Percentiles rank a stretch among this genome's conserved stretches.
Conservation (phyloP, 2,888 invertebrate genomes). For the Brachyptera risi region DNA sequence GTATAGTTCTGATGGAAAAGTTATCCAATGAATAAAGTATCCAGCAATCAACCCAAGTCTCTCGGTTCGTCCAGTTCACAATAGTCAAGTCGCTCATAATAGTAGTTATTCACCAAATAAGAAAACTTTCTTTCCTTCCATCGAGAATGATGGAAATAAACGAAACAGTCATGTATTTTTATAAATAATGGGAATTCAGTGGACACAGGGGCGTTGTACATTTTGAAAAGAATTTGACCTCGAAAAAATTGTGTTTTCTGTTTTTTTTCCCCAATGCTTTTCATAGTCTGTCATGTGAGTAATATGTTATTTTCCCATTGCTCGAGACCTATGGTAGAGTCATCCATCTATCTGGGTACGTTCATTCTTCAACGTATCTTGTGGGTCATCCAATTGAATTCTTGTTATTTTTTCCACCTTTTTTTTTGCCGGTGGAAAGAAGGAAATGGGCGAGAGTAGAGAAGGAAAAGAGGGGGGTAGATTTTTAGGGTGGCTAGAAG, state of each 20-base stretch:
- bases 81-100: too few species aligned
- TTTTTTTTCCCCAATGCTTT: slow-evolving; percentile 8
- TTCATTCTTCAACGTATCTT: slow-evolving; percentile 16
- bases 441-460: too few species aligned
- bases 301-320: slow-evolving; percentile 12
- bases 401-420: slow-evolving; percentile 20
- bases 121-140: background rate
- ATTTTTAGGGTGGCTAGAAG: slow-evolving; percentile 22
- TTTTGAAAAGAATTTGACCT: slow-evolving; percentile 3
- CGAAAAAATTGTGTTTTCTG: slow-evolving; percentile 8
- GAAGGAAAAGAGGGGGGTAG: too few species aligned
- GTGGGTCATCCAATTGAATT: slow-evolving; percentile 20
- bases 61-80: too few species aligned
- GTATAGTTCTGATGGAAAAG: too few species aligned
- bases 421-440: slow-evolving; percentile 18
- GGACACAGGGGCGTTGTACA: background rate
- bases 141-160: background rate
- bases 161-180: background rate
- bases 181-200: background rate
- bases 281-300: slow-evolving; percentile 20
- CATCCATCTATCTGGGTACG: slow-evolving; percentile 12
- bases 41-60: too few species aligned
- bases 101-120: background rate
- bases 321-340: slow-evolving; percentile 1
- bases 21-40: too few species aligned